Conservation (phyloP, 2,888 invertebrate species). For the Pollenia griseotomentosa region DNA sequence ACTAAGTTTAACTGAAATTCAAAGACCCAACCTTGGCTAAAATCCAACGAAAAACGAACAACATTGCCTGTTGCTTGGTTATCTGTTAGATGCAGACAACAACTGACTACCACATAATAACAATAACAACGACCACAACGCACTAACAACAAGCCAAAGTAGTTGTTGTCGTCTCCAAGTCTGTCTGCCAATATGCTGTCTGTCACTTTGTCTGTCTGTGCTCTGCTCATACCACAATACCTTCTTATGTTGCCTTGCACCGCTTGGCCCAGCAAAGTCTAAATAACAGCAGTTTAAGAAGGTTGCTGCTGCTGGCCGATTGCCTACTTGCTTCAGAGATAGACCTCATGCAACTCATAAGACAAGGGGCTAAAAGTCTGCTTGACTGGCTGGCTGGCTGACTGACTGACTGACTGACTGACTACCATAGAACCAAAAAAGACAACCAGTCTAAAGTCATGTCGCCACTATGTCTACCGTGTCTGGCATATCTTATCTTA, state of each 20-base stretch:
- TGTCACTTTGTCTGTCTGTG: conserved; percentile 38
- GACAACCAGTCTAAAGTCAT: conserved; percentile 73
- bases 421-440: conserved; percentile 56
- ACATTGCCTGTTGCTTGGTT: conserved; percentile 69
- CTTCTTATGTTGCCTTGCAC: conserved; percentile 31
- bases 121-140: conserved; percentile 41
- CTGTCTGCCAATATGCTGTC: conserved; percentile 15
- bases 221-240: conserved; percentile 1
- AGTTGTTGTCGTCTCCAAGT: conserved; percentile 62
- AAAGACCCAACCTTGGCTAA: conserved; percentile 73
- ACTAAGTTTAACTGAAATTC: conserved; percentile 67
- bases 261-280: conserved; percentile 35
- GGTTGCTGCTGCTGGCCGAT: conserved; percentile 14
- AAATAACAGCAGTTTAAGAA: conserved; percentile 46
- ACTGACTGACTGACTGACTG: conserved; percentile 24
- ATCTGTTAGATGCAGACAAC: conserved; percentile 74
- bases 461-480: conserved; percentile 83
- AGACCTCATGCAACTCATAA: conserved; percentile 33
- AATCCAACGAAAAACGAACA: conserved; percentile 53
- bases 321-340: conserved; percentile 19
- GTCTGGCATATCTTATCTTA: conserved; percentile 83
- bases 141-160: conserved; percentile 32
- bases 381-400: conserved; percentile 51
- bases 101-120: conserved; percentile 61
- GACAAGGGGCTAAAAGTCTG: conserved; percentile 42